Evolutionary conservation across 1,140 invertebrate species (phyloP).

Genomic region (Zophobas atratus): DNA sequence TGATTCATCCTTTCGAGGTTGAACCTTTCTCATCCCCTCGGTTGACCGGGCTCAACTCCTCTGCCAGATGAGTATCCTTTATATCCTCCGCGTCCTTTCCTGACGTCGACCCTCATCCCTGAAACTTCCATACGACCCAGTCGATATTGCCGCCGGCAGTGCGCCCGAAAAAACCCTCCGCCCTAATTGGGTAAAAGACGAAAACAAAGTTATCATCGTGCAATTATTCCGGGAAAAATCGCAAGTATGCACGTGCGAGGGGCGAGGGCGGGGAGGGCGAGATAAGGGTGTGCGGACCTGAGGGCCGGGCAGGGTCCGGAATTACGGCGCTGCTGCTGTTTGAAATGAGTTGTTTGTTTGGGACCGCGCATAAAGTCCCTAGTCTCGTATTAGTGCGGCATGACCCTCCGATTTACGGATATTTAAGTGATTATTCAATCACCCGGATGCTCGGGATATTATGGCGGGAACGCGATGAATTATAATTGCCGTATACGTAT

Average conservation of each 20-base stretch:
- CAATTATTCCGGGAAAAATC: conserved; percentile 40
- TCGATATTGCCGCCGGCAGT: conserved; percentile 25
- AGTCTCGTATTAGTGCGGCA: conserved; percentile 30
- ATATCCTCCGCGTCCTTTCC: conserved; percentile 46
- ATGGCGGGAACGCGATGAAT: conserved; percentile 39
- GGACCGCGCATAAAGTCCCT: conserved; percentile 31
- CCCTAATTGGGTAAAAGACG: conserved; percentile 17
- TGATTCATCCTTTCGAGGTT: conserved; percentile 57
- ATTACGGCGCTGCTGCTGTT: conserved; percentile 30
- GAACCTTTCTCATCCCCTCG: conserved; percentile 54
- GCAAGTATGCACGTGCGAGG: conserved; percentile 9
- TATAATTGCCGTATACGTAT: conserved; percentile 45
- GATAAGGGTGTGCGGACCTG: conserved; percentile 43
- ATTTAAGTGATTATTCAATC: conserved; percentile 50
- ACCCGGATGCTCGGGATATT: conserved; percentile 46
- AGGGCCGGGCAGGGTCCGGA: conserved; percentile 42
- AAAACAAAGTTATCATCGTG: conserved; percentile 32
- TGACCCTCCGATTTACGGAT: conserved; percentile 49
- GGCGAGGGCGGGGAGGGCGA: not conserved
- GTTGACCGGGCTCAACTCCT: conserved; percentile 47
- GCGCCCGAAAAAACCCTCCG: conserved; percentile 13
- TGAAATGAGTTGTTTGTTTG: conserved; percentile 48
- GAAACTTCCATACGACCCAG: conserved; percentile 12
- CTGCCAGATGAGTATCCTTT: conserved; percentile 44
- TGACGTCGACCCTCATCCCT: conserved; percentile 43